Conservation (phyloP, 2,113 vertebrate genomes). For the Oostethus manadensis region DNA sequence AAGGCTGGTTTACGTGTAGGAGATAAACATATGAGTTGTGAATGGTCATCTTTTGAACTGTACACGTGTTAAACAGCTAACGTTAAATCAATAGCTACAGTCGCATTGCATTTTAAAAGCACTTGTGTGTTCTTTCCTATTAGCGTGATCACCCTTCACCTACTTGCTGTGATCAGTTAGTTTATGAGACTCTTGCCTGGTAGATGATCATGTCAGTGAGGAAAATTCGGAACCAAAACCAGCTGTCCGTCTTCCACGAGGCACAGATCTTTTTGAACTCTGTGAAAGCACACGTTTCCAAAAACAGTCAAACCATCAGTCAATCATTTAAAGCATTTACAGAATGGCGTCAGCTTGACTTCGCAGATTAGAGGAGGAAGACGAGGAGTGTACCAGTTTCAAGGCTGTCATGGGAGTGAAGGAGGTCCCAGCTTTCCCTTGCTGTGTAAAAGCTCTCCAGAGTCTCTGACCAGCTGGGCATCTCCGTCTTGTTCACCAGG, state of each 20-base stretch:
- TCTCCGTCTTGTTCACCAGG: constrained; percentile 83
- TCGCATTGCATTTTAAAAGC: background rate
- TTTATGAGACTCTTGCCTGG: constrained; percentile 74
- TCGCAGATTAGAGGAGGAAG: background rate
- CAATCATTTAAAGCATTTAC: background rate
- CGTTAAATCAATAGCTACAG: too few relatives aligned
- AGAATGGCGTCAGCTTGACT: background rate
- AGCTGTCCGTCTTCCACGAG: constrained; percentile 92
- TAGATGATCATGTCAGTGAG: constrained; percentile 96
- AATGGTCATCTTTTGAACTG: too few relatives aligned
- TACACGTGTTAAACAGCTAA: too few relatives aligned
- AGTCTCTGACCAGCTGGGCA: constrained; percentile 83
- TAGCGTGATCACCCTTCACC: background rate
- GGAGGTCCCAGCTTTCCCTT: constrained; percentile 94
- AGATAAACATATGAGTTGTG: too few relatives aligned
- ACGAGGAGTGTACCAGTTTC: constrained; percentile 79
- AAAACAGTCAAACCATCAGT: background rate
- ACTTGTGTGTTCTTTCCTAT: background rate
- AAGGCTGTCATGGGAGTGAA: constrained; percentile 85
- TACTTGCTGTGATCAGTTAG: background rate
- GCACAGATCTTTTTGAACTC: constrained; percentile 94
- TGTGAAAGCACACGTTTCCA: constrained; percentile 39
- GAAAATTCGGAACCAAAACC: constrained; percentile 96
- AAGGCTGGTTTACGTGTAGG: too few relatives aligned
- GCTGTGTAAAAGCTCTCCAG: constrained; percentile 89